These are phyloP conservation scores for Poecile montanus DNA, from an alignment of 2,797 vertebrate genomes.

Conservation along the genomic window DNA sequence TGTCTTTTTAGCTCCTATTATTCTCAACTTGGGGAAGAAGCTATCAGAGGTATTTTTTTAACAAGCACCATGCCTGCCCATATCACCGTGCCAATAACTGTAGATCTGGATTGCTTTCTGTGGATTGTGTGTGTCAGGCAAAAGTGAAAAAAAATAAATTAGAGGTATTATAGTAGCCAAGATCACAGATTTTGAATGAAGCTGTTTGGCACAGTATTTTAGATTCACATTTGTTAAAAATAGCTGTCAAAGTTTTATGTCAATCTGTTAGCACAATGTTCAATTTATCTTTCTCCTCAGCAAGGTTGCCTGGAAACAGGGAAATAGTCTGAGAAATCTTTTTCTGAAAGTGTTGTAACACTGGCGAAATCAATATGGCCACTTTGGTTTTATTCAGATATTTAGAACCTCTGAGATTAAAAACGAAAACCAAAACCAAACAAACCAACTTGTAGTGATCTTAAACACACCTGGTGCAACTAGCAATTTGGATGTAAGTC, in stretches of 20 bases:
- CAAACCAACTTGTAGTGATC: not conserved
- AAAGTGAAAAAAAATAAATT: conserved; percentile 44
- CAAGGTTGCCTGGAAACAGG: conserved; percentile 53
- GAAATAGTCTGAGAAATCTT: conserved; percentile 19
- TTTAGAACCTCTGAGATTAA: not conserved
- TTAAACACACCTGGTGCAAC: not conserved
- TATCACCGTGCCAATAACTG: not conserved
- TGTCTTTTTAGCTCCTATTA: not conserved
- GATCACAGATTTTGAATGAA: conserved; percentile 48
- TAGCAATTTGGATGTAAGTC: not conserved
- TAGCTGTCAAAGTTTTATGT: not conserved
- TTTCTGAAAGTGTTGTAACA: not conserved
- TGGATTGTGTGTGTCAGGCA: not conserved
- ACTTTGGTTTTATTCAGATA: conserved; percentile 33
- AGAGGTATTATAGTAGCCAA: not conserved
- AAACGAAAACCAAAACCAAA: not conserved
- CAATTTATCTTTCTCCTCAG: conserved; percentile 11
- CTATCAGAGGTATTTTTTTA: not conserved
- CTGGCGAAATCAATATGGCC: not conserved
- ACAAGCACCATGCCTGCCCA: not conserved
- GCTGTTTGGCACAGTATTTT: not conserved
- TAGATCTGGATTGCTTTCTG: not conserved
- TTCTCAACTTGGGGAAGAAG: not conserved
- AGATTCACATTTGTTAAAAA: conserved; percentile 46
- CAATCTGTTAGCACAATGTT: conserved; percentile 37